Evolutionary conservation across 2,113 vertebrate species (phyloP).

Genomic region (Gnathonemus longibarbis): DNA sequence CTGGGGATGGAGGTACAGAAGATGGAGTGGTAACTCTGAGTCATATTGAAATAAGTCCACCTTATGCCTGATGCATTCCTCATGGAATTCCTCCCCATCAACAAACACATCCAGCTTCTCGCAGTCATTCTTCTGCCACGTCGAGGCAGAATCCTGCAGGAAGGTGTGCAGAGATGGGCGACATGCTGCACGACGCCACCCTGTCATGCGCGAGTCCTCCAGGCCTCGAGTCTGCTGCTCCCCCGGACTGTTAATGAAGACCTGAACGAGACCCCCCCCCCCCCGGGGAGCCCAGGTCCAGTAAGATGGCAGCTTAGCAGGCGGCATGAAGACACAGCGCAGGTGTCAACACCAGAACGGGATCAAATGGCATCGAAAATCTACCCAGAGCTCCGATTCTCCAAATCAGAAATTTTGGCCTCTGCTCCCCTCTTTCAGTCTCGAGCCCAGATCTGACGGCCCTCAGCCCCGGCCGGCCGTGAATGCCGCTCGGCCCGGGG

Average conservation of each 20-base stretch:
- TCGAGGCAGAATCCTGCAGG: not conserved
- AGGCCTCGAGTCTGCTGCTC: slow-evolving; percentile 26
- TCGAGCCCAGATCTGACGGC: not conserved
- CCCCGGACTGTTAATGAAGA: slow-evolving; percentile 39
- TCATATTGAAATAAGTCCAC: not conserved
- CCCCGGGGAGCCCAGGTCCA: not conserved
- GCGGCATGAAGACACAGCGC: not conserved
- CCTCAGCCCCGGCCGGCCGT: slow-evolving; percentile 1
- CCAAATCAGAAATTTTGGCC: slow-evolving; percentile 27
- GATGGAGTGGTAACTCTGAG: not conserved
- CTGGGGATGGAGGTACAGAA: not conserved
- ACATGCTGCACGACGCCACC: not conserved
- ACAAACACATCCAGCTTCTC: not conserved
- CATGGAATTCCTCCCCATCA: not conserved
- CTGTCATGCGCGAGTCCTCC: slow-evolving; percentile 20
- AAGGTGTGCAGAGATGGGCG: not conserved
- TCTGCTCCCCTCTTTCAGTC: not conserved
- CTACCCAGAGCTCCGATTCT: not conserved
- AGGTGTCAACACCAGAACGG: not conserved
- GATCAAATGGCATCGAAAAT: not conserved
- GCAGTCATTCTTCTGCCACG: not conserved
- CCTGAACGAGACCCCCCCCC: slow-evolving; percentile 7
- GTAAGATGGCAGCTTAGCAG: not conserved
- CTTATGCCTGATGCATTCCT: not conserved
- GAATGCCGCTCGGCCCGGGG: slow-evolving; percentile 32